phyloP scores from a whole-genome alignment of 2,797 vertebrate genomes.

The Tadarida brasiliensis region DNA sequence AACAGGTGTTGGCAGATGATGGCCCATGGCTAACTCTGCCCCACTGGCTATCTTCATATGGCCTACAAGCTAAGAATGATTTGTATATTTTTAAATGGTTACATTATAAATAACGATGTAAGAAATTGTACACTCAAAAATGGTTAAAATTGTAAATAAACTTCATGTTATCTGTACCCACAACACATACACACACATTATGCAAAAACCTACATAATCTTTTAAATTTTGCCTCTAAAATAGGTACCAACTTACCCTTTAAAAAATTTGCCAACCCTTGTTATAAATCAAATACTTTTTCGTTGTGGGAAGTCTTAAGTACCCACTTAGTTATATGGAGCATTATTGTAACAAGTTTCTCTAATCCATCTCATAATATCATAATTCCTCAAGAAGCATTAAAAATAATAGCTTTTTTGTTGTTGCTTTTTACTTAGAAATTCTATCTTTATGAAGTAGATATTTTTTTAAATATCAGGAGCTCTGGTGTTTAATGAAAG shows the following conservation, averaged over 20 bases:
- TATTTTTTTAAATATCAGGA: not conserved
- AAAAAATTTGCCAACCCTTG: not conserved
- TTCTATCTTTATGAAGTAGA: not conserved
- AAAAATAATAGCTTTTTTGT: not conserved
- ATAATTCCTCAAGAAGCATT: constrained; percentile 11
- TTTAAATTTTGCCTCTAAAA: not conserved
- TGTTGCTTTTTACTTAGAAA: not conserved
- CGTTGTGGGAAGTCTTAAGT: not conserved
- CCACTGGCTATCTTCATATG: not conserved
- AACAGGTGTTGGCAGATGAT: not conserved
- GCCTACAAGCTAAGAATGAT: not conserved
- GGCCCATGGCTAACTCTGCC: not conserved
- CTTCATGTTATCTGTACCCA: not conserved
- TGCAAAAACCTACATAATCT: not conserved
- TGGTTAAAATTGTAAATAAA: not conserved
- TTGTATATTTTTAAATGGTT: constrained; percentile 29
- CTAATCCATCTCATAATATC: not conserved
- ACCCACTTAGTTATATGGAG: not conserved
- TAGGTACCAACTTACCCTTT: not conserved
- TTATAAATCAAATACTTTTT: not conserved
- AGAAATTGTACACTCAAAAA: not conserved
- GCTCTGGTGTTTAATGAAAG: not conserved
- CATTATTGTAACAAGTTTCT: not conserved
- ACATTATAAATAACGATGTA: not conserved
- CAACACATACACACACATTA: not conserved